Base-by-base conservation (phyloP, 2,113 vertebrate species). In the Urocynchramus pylzowi region DNA sequence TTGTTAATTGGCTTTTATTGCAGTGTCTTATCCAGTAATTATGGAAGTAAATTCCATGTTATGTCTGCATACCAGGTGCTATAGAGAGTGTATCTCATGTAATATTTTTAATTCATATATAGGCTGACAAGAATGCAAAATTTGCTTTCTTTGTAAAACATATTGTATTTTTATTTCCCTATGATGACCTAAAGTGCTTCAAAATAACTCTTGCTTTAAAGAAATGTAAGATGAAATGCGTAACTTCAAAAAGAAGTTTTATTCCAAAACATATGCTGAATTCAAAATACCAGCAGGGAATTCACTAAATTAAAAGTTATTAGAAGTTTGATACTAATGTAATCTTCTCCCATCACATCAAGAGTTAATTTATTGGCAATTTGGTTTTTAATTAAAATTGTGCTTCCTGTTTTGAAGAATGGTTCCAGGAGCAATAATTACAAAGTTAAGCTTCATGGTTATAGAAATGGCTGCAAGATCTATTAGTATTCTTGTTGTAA, bases 391-490 rank as follows among this genome's bases (percentile, higher is more conserved):
- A 89, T 94, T 83, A 84, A 87, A 77, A 78, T 33, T 74, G 26
- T 87, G 26, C 23, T 80, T 94, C 57, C 59, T 88, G 37, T 86
- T 96, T 94, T 90, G 61, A 86, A 91, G 37, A 90, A 59, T 69
- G 19, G 6, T 82, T 95, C 50, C 77, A 82, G 60, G 21, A 92
- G 27, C 44, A 87, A 77, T 80, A 76, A 85, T 85, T 95, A 49
- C 9, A 16, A 86, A 86, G 47, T 75, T 92, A 88, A 92, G 49
- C 47, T 90, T 68, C 44, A 18, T 61, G 17, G 22, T 52, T 93
- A 19, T 24, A 84, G 44, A n/a, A 53, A 27, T 89, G 63, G 18
- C 37, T 92, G 37, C 56, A 90, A 92, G 31, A 37, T 60, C 73
- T 90, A 27, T 93, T 96, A 84, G 26, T 49, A 84, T 89, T 93